Base-by-base conservation (phyloP, 2,888 invertebrate genomes). In the Brachypalpus laphriformis region DNA sequence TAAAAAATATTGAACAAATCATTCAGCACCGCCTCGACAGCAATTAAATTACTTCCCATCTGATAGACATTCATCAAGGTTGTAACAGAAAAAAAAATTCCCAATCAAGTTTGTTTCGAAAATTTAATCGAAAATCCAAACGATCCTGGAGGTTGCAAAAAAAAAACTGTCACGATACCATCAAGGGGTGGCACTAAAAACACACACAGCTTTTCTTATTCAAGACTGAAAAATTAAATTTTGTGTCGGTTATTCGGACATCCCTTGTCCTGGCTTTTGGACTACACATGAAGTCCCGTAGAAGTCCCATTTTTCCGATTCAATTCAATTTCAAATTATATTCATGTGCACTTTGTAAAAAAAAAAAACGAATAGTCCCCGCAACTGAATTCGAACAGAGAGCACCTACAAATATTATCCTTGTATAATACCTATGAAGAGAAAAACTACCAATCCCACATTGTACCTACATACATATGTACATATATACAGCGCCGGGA, bases 71-170 rank as follows among this genome's bases (percentile, higher is more conserved):
- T 68, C 49, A 70, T 40, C 54, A 65, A 45, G 49, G 51, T 40
- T 76, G 70, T 16, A 16, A 66, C 14, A 18, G 56, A 47, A 42
- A 51, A 31, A 14, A 49, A 37, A 37, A 51, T 8, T 42, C 63
- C 25, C 65, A 77, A 78, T 72, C 65, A 28, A 65, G 65, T 72
- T 77, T 77, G 54, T 77, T 70, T 61, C 68, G 49, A 63, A 77
- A 56, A 78, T 71, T 72, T 74, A 83, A 83, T 83, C 54, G 61
- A 80, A 83, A 80, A 80, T 65, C 40, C 2, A 47, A 61, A 42
- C 34, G 49, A 18, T 51, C 20, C 63, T 14, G 2, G 11, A 11
- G 61, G 25, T 2, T 0, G 37, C n/a, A n/a, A 3, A 40, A n/a
- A 14, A 40, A 40, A 14, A 40, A 40, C 45, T 45, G 9, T 45